Percentiles rank a stretch among this genome's conserved stretches.
Evolutionary conservation across 1,140 invertebrate genomes (phyloP).

Genomic region (Yoshiicerus persimilis): DNA sequence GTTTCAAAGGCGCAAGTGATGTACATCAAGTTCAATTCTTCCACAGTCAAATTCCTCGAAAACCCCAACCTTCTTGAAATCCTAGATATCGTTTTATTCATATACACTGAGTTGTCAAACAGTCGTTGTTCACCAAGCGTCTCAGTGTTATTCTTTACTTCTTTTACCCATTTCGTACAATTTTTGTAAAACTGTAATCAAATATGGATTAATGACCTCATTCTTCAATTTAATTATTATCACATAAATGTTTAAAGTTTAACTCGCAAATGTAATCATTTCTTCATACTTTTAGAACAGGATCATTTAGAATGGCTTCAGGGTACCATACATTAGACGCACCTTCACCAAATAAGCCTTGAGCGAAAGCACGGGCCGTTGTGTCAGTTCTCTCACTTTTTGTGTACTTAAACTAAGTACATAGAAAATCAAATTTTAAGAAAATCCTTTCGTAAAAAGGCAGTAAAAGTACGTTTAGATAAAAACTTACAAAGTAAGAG

Average conservation of each 20-base stretch:
- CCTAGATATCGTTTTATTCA: conserved; percentile 62
- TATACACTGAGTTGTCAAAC: conserved; percentile 63
- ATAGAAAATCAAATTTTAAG: not conserved
- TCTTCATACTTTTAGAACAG: conserved; percentile 67
- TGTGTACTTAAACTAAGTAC: conserved; percentile 71
- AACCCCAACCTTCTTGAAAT: conserved; percentile 66
- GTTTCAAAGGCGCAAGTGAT: conserved; percentile 75
- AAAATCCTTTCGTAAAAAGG: too few relatives aligned
- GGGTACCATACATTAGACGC: conserved; percentile 65
- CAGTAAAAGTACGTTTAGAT: too few relatives aligned
- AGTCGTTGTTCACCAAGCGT: conserved; percentile 64
- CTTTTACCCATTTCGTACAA: conserved; percentile 70
- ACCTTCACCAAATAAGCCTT: conserved; percentile 68
- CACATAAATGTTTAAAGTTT: too few relatives aligned
- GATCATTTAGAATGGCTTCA: conserved; percentile 64
- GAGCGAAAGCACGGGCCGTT: conserved; percentile 71
- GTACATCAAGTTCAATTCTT: conserved; percentile 66
- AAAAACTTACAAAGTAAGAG: conserved; percentile 55
- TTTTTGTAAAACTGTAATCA: conserved; percentile 71
- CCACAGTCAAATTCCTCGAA: conserved; percentile 57
- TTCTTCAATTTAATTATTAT: too few relatives aligned
- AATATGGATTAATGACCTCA: not conserved
- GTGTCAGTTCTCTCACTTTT: conserved; percentile 69
- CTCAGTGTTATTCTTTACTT: conserved; percentile 73
- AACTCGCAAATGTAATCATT: too few relatives aligned